These are phyloP conservation scores for Athalia rosae DNA, from an alignment of 2,888 invertebrate species.

Conservation along the genomic window DNA sequence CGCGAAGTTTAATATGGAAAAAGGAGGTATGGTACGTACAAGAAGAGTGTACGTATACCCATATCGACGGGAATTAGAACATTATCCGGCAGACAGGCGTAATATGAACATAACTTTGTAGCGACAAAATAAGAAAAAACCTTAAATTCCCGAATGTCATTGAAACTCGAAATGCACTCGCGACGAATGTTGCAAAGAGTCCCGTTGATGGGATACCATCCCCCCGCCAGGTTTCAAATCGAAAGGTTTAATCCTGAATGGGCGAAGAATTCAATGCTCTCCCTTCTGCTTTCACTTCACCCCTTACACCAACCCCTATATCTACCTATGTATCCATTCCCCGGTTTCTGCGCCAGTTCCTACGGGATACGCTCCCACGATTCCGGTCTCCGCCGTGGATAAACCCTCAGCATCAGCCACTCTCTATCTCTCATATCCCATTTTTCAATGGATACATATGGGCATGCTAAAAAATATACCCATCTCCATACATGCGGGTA, in stretches of 20 bases:
- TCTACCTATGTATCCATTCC: not conserved
- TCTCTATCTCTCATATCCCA: not conserved
- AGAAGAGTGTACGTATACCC: not conserved
- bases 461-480: not conserved
- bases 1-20: no score
- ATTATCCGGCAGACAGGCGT: not conserved
- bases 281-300: slow-evolving; percentile 32
- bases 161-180: slow-evolving; percentile 30
- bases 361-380: not conserved
- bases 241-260: slow-evolving; percentile 63
- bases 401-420: not conserved
- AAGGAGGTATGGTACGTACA: not conserved
- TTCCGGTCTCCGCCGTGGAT: not conserved
- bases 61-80: not conserved
- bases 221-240: slow-evolving; percentile 52
- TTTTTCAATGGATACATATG: slow-evolving; percentile 22
- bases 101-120: not conserved
- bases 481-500: not conserved
- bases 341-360: slow-evolving; percentile 14
- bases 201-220: slow-evolving; percentile 12
- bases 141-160: slow-evolving; percentile 11
- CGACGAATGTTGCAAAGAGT: slow-evolving; percentile 18
- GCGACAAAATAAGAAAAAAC: not conserved
- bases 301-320: slow-evolving; percentile 24
- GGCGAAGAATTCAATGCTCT: slow-evolving; percentile 59